phyloP scores from a whole-genome alignment of 2,797 vertebrate species.

The Tapera naevia region DNA sequence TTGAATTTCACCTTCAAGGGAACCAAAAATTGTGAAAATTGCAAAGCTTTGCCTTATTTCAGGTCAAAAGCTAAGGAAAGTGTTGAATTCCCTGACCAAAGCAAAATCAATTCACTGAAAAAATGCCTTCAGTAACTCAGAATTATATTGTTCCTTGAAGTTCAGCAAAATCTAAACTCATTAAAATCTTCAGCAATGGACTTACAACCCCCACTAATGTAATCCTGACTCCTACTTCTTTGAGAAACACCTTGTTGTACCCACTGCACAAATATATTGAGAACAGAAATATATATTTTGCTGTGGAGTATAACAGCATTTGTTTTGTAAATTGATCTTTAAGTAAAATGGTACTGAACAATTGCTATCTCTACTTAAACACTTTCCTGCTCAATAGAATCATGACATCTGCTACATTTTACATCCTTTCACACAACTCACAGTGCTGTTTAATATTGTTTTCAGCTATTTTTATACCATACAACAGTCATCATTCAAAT shows the following conservation, averaged over 20 bases:
- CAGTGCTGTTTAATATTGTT: neutral
- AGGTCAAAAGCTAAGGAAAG: neutral
- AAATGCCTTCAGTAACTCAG: neutral
- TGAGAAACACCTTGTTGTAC: neutral
- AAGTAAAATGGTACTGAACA: neutral
- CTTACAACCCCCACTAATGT: neutral
- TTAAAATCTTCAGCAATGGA: neutral
- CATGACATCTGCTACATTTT: neutral
- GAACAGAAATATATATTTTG: neutral
- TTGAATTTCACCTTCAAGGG: constrained; percentile 38
- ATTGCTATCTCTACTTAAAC: neutral
- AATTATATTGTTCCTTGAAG: neutral
- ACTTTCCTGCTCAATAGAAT: neutral
- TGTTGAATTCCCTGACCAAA: neutral
- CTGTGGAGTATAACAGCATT: neutral
- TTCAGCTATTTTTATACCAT: neutral
- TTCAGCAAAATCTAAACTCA: neutral
- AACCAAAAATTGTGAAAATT: neutral
- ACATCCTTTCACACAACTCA: neutral
- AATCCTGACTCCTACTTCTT: neutral
- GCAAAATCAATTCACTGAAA: neutral
- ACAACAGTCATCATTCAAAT: neutral
- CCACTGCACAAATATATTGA: accelerated
- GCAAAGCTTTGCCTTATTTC: neutral
- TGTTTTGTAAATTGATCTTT: neutral